Conservation (phyloP, 2,888 invertebrate genomes). For the Penaeus monodon region DNA sequence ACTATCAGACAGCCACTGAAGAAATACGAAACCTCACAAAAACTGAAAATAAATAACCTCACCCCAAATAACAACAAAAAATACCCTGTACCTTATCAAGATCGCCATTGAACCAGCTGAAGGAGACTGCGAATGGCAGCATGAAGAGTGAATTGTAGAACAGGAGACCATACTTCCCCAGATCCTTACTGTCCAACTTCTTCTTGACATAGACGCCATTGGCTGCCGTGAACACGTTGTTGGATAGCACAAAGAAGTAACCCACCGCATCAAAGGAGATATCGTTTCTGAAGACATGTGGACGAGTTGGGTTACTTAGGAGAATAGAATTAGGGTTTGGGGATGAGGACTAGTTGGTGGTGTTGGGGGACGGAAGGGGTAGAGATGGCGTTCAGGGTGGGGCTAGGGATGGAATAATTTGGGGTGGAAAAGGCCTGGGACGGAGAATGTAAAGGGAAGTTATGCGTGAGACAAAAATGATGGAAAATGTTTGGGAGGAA, state of each 20-base stretch:
- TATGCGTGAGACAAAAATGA: constrained; percentile 58
- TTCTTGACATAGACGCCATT: constrained; percentile 98
- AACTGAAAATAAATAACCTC: neutral
- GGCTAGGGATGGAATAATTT: too few species aligned
- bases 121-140: constrained; percentile 80
- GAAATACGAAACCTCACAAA: too few species aligned
- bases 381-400: too few species aligned
- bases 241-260: constrained; percentile 90
- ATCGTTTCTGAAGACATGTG: constrained; percentile 77
- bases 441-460: too few species aligned
- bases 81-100: constrained; percentile 72
- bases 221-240: constrained; percentile 95
- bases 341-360: too few species aligned
- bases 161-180: constrained; percentile 92
- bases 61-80: neutral
- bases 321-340: too few species aligned
- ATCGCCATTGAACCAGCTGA: constrained; percentile 84
- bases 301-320: too few species aligned
- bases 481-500: neutral
- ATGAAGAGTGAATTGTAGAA: constrained; percentile 93
- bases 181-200: constrained; percentile 92
- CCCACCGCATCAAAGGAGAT: constrained; percentile 92
- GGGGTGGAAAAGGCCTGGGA: too few species aligned
- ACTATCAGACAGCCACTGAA: too few species aligned
- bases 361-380: too few species aligned